These are phyloP conservation scores for Acanthoscelides obtectus DNA, from an alignment of 2,888 invertebrate species.

Conservation along the genomic window DNA sequence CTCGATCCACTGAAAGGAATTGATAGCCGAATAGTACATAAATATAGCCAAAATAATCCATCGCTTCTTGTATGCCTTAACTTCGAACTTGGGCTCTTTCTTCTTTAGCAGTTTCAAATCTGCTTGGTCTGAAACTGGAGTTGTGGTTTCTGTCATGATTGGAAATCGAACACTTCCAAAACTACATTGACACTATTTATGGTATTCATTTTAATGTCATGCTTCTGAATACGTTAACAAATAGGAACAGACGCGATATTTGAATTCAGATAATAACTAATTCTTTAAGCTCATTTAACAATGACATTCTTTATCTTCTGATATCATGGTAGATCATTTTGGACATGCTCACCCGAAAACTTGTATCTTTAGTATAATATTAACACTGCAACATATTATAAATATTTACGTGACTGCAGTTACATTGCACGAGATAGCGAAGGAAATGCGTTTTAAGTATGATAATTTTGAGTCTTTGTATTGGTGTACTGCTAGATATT, in stretches of 20 bases:
- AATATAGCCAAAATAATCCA: constrained; percentile 83
- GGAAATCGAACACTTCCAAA: not conserved
- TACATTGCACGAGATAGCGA: too few relatives aligned
- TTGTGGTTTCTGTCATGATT: not conserved
- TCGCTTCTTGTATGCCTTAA: constrained; percentile 64
- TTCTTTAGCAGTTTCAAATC: constrained; percentile 12
- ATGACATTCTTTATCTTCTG: not conserved
- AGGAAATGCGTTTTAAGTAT: too few relatives aligned
- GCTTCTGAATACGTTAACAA: not conserved
- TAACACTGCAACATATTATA: not conserved
- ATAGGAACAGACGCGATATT: not conserved
- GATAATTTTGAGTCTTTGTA: too few relatives aligned
- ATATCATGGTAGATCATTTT: not conserved
- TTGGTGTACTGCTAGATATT: too few relatives aligned
- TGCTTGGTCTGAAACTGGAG: not conserved
- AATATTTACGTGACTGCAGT: too few relatives aligned
- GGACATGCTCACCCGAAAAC: not conserved
- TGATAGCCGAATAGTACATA: constrained; percentile 81
- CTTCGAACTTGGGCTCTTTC: constrained; percentile 26
- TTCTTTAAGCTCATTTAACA: not conserved
- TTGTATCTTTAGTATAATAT: not conserved
- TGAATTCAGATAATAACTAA: not conserved
- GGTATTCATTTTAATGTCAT: not conserved
- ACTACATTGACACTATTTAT: not conserved
- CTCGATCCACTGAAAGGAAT: constrained; percentile 93